phyloP scores from a whole-genome alignment of 2,113 vertebrate species.

The Zosterops japonicus region DNA sequence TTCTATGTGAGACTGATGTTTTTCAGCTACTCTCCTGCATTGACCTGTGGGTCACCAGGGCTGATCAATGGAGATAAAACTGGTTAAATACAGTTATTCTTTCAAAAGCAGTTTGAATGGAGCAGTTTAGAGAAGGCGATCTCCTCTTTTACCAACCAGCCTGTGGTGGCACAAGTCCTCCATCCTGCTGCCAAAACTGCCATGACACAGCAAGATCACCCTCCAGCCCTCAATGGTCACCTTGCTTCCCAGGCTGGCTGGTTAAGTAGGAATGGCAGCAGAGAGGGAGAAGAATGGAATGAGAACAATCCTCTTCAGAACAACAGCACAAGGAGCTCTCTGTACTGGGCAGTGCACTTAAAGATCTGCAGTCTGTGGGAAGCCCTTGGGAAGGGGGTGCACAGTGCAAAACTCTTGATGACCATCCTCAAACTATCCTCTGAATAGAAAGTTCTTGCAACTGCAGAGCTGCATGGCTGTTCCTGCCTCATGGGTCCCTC shows the following conservation, averaged over 20 bases:
- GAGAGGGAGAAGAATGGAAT: accelerated
- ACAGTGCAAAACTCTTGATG: neutral
- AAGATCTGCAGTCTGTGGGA: neutral
- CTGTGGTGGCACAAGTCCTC: neutral
- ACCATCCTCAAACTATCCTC: neutral
- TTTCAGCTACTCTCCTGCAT: neutral
- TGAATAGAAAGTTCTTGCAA: neutral
- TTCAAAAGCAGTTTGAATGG: neutral
- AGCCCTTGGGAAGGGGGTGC: neutral
- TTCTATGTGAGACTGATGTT: neutral
- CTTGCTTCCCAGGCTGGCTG: neutral
- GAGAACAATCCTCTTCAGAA: neutral
- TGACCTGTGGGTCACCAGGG: neutral
- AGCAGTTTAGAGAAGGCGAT: neutral
- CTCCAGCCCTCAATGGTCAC: neutral
- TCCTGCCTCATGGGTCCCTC: constrained; percentile 29
- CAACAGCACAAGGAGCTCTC: neutral
- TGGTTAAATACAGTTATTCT: neutral
- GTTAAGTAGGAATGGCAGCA: neutral
- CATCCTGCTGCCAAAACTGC: neutral
- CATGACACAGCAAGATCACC: neutral
- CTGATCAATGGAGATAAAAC: neutral
- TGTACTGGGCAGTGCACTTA: neutral
- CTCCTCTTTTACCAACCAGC: neutral
- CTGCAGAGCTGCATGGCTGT: accelerated